phyloP scores from a whole-genome alignment of 2,113 vertebrate species.

The Pagrus major region DNA sequence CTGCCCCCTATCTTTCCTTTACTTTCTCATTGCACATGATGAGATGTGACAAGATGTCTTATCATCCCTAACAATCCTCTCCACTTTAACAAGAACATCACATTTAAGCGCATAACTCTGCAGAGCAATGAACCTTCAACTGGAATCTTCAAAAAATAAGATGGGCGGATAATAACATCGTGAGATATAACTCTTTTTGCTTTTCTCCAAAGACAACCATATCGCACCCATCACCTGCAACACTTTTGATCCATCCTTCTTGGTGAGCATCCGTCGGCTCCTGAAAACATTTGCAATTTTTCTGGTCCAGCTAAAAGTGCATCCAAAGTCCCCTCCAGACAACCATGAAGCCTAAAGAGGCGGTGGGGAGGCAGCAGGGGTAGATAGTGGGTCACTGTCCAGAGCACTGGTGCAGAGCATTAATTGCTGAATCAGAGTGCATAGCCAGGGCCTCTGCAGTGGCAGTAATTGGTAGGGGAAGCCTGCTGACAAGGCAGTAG shows the following conservation, averaged over 20 bases:
- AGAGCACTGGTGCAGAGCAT: constrained; percentile 55
- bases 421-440: constrained; percentile 76
- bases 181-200: not conserved
- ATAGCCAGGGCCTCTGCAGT: constrained; percentile 61
- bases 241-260: constrained; percentile 21
- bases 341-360: constrained; percentile 5
- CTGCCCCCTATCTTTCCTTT: not conserved
- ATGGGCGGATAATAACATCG: not conserved
- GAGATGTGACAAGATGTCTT: constrained; percentile 29
- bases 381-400: constrained; percentile 55
- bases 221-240: constrained; percentile 5
- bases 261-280: not conserved
- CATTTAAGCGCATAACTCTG: not conserved
- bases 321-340: constrained; percentile 31
- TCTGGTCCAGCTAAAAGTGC: constrained; percentile 28
- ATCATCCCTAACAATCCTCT: constrained; percentile 1
- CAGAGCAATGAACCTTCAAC: not conserved
- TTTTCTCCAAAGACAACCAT: not conserved
- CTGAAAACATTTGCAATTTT: constrained; percentile 36
- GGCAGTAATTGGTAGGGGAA: constrained; percentile 73
- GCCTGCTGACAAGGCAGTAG: constrained; percentile 71
- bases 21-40: constrained; percentile 30
- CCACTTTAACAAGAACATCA: not conserved
- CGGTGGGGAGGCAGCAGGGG: constrained; percentile 17
- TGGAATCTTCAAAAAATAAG: not conserved